Base-by-base conservation (phyloP, 2,797 vertebrate genomes). In the Graptemys geographica region DNA sequence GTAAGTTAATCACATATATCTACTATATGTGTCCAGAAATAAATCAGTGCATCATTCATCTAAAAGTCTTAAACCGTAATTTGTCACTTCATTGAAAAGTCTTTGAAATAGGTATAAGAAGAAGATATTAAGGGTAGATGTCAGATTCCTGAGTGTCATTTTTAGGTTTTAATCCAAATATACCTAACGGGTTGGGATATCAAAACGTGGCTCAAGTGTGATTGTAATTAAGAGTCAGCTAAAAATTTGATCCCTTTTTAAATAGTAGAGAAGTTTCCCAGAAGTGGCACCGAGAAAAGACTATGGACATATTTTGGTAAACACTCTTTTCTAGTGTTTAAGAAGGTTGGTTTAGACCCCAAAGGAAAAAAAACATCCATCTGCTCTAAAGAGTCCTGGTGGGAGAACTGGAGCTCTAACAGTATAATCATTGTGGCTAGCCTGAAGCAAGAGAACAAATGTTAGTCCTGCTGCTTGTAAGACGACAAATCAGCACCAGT, bases 311-410 rank as follows among this genome's bases (percentile, higher is more conserved):
- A 84, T 97, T 76, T 79, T 90, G 56, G 69, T 94, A 87, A 76
- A 90, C 23, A 49, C 72, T 83, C 65, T 95, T 92, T 95, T 84
- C 83, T 89, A 92, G 83, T 65, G 7, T 87, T 96, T 89, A 92
- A 89, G 84, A 69, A 92, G 74, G 47, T 55, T 96, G 90, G 79
- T 87, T 95, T 86, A 90, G 88, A 65, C 81, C 37, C 56, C 90
- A 37, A 89, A 81, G 47, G 69, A 87, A 89, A 92, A 92, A 72
- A n/a, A 13, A 56, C 84, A 89, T 78, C 47, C 13, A 9, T 23
- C 37, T 93, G 69, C 28, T 94, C 28, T 90, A 4, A 81, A 84
- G 53, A 44, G 27, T 79, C 11, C 1, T 86, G 57, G 55, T 88
- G 37, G 85, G 81, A 83, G 62, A 85, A 49, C 3, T 87, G 55